Evolutionary conservation across 2,888 invertebrate genomes (phyloP), one percentile per base, ranked within the genome.

Genomic region (Fragum whitleyi): DNA sequence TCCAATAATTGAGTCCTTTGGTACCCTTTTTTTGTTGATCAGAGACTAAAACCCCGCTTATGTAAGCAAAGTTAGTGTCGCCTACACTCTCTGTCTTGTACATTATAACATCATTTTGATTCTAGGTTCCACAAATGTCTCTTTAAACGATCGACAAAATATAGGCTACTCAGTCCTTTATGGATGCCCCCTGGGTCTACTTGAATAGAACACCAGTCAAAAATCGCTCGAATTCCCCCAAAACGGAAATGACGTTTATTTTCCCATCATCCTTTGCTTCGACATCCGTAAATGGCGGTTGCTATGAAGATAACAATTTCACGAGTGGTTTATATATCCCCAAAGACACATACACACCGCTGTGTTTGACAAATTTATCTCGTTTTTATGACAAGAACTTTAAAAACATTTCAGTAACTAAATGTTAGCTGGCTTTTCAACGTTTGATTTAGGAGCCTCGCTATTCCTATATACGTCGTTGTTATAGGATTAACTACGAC

Each of bases 281-380:
- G 42, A 65, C 65, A 42, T 65, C 42, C 42, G 65, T 65, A 65
- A 65, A 65, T 65, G 65, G 65, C 23, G n/a, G 65, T 42, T 65
- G 21, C 23, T 42, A 39, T 65, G 42, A 65, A 65, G 65, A 65
- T 65, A 42, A 65, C 65, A 36, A 51, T 59, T 72, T 77, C 72
- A 77, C 59, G 67, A 68, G 55, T 36, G 36, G 67, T 36, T 72
- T 65, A 47, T 72, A 51, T 55, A 21, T 59, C 77, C 77, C 72
- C 16, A 23, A 32, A 68, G 77, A 68, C 42, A 39, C 29, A 42
- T 77, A 71, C 19, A 67, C 39, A 67, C 32, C 53, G 57, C 36
- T 29, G 21, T 55, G 67, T 68, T 47, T 77, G 77, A 68, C 72
- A 73, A 69, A 59, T 67, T 77, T 51, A 65, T 65, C 21, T 42